These are phyloP conservation scores for Cyclophora albipunctata DNA, from an alignment of 2,888 invertebrate genomes.

Conservation along the genomic window DNA sequence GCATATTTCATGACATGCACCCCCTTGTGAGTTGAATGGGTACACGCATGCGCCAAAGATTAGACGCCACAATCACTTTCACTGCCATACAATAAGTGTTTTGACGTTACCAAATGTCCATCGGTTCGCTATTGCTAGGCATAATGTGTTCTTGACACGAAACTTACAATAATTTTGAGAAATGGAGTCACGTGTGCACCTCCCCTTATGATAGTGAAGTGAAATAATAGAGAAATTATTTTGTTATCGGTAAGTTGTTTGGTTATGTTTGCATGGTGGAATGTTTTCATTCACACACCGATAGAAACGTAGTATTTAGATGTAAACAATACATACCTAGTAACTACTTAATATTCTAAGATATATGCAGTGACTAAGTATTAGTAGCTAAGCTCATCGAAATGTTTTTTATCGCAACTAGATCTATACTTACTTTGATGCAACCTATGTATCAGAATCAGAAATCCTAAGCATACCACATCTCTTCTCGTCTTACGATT, in stretches of 20 bases:
- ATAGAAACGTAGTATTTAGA: too few relatives aligned
- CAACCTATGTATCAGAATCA: too few relatives aligned
- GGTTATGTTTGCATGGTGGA: conserved; percentile 29
- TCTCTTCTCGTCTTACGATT: too few relatives aligned
- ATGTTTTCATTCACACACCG: conserved; percentile 23
- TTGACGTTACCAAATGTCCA: conserved; percentile 61
- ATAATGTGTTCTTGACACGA: conserved; percentile 72
- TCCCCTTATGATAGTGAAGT: conserved; percentile 65
- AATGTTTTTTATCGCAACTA: too few relatives aligned
- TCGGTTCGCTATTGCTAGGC: conserved; percentile 35
- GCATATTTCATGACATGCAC: conserved; percentile 36
- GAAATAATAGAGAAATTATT: conserved; percentile 35
- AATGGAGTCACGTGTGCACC: conserved; percentile 54
- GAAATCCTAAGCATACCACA: too few relatives aligned
- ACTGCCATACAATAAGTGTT: conserved; percentile 55
- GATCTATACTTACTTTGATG: too few relatives aligned
- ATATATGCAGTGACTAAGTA: too few relatives aligned
- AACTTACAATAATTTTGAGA: conserved; percentile 47
- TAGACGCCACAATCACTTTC: conserved; percentile 67
- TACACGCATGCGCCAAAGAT: conserved; percentile 63
- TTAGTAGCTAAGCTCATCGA: too few relatives aligned
- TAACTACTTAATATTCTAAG: too few relatives aligned
- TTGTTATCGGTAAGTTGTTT: conserved; percentile 46
- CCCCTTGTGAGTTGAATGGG: conserved; percentile 27
- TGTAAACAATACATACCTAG: too few relatives aligned